phyloP scores from a whole-genome alignment of 2,888 invertebrate species.

The Drosophila pseudotalamancana region DNA sequence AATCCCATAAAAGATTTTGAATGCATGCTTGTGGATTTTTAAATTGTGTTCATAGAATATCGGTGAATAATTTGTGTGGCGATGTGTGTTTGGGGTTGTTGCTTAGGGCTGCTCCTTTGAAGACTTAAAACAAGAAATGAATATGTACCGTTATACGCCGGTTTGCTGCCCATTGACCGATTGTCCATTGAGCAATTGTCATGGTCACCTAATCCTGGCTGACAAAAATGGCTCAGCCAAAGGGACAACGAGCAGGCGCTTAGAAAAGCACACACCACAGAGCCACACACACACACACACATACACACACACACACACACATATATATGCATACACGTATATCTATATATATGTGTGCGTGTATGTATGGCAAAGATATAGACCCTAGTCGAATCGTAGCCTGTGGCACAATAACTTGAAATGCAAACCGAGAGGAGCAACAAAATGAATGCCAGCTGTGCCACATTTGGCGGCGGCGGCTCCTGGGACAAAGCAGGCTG shows the following conservation, averaged over 20 bases:
- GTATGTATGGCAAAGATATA: not conserved
- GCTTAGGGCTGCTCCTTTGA: constrained; percentile 11
- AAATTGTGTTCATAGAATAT: too few relatives aligned
- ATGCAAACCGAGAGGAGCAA: constrained; percentile 46
- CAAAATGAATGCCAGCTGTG: constrained; percentile 71
- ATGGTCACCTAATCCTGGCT: constrained; percentile 75
- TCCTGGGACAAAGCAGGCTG: constrained; percentile 49
- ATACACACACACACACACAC: not conserved
- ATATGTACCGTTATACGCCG: not conserved
- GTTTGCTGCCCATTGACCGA: not conserved
- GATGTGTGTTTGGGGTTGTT: too few relatives aligned
- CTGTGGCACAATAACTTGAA: constrained; percentile 53
- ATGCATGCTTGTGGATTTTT: too few relatives aligned
- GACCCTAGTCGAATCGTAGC: constrained; percentile 25
- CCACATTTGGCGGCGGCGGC: constrained; percentile 45
- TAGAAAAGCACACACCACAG: too few relatives aligned
- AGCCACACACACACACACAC: not conserved
- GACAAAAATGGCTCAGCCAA: constrained; percentile 46
- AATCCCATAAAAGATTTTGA: too few relatives aligned
- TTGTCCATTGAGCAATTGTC: constrained; percentile 58
- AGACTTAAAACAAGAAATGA: too few relatives aligned
- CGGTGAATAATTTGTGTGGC: too few relatives aligned
- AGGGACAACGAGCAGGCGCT: constrained; percentile 3
- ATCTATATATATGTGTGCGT: not conserved
- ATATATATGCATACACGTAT: not conserved